Base-by-base conservation (phyloP, 2,888 invertebrate species). In the Danaus chrysippus region DNA sequence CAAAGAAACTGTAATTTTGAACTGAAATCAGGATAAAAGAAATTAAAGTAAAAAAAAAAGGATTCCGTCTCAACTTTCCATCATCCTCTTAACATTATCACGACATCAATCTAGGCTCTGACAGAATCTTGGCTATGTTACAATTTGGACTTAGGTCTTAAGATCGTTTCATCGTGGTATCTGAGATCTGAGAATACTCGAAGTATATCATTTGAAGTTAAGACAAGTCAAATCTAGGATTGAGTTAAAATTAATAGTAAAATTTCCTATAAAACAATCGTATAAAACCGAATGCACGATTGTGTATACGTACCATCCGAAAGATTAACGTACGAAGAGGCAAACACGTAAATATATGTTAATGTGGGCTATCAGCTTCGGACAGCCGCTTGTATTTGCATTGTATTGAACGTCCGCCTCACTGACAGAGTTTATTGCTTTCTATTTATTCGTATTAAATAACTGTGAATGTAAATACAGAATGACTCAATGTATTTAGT, bases 261-360 rank as follows among this genome's bases (percentile, higher is more conserved):
- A 17, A 17, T 15, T 17, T 49, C 17, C 11, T 49, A 49, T 17
- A 15, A 49, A 17, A 49, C 15, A 49, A 49, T 17, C 49, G 10
- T 2, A 49, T 49, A 49, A 49, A 49, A 49, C 49, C 17, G 10
- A 49, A 49, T 49, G 49, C 17, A 17, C 49, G 17, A 9, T 49
- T 17, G 10, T 17, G 17, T 17, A 49, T 10, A 49, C 10, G 23
- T 11, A 49, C 17, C 15, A 15, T 46, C 15, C 46, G 9, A 46
- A 49, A 49, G 49, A 49, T 49, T 49, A 49, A 49, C 49, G 49
- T 15, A 49, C 46, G 46, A 10, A 49, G 17, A 17, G 17, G 58
- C 62, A 82, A 83, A 82, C 82, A 83, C 85, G 83, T 81, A 84
- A 84, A 84, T 86, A 76, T 85, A 85, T 86, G 85, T 79, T 84